Evolutionary conservation across 2,797 vertebrate species (phyloP).

Genomic region (Enteromius paludinosus): DNA sequence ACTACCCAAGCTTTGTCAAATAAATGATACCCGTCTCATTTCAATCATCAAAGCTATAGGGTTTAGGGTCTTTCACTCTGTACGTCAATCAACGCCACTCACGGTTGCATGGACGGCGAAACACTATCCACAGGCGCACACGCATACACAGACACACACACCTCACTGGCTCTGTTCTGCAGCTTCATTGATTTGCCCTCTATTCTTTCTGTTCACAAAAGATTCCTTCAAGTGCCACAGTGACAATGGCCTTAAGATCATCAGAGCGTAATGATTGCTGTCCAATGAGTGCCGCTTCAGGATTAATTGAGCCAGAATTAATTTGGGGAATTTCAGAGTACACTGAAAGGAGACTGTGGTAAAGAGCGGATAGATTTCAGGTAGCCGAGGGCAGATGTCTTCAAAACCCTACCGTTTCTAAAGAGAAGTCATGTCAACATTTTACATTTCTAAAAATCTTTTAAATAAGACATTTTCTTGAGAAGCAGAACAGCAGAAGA

Average conservation of each 20-base stretch:
- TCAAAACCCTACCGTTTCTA: background rate
- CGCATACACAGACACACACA: constrained; percentile 57
- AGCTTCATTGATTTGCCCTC: constrained; percentile 74
- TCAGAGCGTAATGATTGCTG: constrained; percentile 80
- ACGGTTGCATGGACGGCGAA: constrained; percentile 79
- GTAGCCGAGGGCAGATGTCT: background rate
- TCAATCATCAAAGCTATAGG: constrained; percentile 80
- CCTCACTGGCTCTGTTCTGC: constrained; percentile 75
- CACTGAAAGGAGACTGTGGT: constrained; percentile 37
- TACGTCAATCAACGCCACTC: constrained; percentile 79
- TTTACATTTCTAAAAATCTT: background rate
- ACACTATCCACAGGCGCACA: constrained; percentile 71
- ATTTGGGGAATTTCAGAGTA: constrained; percentile 55
- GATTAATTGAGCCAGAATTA: constrained; percentile 83
- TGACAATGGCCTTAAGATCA: constrained; percentile 84
- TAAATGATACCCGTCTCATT: constrained; percentile 76
- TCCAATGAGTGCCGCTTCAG: constrained; percentile 72
- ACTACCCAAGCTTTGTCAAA: constrained; percentile 56
- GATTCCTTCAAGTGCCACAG: constrained; percentile 80
- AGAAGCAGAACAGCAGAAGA: background rate
- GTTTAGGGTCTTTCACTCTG: constrained; percentile 73
- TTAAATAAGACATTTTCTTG: background rate
- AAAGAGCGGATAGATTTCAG: constrained; percentile 37
- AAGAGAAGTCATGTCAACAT: background rate
- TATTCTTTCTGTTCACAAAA: constrained; percentile 81